phyloP scores from a whole-genome alignment of 2,113 vertebrate genomes.

The Scatophagus argus region DNA sequence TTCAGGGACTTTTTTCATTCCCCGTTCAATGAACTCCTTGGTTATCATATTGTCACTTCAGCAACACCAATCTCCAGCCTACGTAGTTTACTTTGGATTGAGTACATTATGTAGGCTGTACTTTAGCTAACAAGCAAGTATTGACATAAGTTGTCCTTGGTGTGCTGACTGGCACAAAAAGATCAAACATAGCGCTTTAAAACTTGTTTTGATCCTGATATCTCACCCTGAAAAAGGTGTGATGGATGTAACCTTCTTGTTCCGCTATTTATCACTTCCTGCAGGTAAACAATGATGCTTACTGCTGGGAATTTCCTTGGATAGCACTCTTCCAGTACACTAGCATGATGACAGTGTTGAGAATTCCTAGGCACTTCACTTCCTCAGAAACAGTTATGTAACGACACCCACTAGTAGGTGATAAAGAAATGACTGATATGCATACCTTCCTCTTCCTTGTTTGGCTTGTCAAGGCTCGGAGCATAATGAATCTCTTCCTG shows the following conservation, averaged over 20 bases:
- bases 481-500: background rate
- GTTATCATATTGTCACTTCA: too few relatives aligned
- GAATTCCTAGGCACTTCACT: background rate
- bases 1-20: background rate
- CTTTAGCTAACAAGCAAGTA: too few relatives aligned
- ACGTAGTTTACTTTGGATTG: too few relatives aligned
- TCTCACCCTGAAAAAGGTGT: too few relatives aligned
- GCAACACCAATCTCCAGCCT: too few relatives aligned
- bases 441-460: background rate
- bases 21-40: background rate
- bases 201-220: too few relatives aligned
- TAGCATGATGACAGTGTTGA: background rate
- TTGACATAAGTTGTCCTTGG: background rate
- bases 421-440: background rate
- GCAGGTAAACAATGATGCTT: background rate
- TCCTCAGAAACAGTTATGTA: background rate
- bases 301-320: too few relatives aligned
- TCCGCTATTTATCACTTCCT: background rate
- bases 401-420: background rate
- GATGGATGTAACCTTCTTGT: too few relatives aligned
- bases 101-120: too few relatives aligned
- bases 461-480: fast-evolving
- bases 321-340: too few relatives aligned
- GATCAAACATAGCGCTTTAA: background rate
- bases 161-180: background rate